Evolutionary conservation across 2,888 invertebrate genomes (phyloP).

Genomic region (Drosophila cognata): DNA sequence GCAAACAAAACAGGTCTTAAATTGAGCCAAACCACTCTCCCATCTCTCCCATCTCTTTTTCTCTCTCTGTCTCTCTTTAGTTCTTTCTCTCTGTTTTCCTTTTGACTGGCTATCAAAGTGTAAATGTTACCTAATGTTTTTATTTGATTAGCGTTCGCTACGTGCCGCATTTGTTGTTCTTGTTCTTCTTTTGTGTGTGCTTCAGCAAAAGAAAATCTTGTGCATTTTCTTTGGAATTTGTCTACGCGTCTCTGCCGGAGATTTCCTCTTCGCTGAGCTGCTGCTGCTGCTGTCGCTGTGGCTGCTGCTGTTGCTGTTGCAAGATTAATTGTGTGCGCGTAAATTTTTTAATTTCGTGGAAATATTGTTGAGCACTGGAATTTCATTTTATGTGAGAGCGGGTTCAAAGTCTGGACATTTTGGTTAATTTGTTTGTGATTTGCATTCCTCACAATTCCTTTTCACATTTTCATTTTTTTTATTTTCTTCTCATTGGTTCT

Average conservation of each 20-base stretch:
- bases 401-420: slow-evolving; percentile 23
- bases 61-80: not conserved
- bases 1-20: slow-evolving; percentile 56
- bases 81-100: not conserved
- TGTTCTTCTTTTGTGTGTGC: slow-evolving; percentile 15
- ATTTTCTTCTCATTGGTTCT: not conserved
- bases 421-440: slow-evolving; percentile 69
- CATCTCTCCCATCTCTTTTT: slow-evolving; percentile 31
- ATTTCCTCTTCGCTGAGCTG: slow-evolving; percentile 42
- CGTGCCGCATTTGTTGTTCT: slow-evolving; percentile 69
- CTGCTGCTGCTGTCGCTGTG: not conserved
- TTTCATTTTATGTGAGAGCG: slow-evolving; percentile 55
- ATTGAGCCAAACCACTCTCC: slow-evolving; percentile 41
- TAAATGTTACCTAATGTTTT: slow-evolving; percentile 81
- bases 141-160: slow-evolving; percentile 79
- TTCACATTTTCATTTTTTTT: slow-evolving; percentile 1
- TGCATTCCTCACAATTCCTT: slow-evolving; percentile 32
- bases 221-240: slow-evolving; percentile 73
- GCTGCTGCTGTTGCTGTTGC: slow-evolving; percentile 6
- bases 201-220: slow-evolving; percentile 50
- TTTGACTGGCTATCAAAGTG: slow-evolving; percentile 58
- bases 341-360: slow-evolving; percentile 82
- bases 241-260: slow-evolving; percentile 25
- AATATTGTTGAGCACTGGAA: slow-evolving; percentile 70
- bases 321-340: slow-evolving; percentile 80